Evolutionary conservation across 2,888 invertebrate genomes (phyloP), one percentile per base, ranked within the genome.

Genomic region (Agrotis exclamationis): DNA sequence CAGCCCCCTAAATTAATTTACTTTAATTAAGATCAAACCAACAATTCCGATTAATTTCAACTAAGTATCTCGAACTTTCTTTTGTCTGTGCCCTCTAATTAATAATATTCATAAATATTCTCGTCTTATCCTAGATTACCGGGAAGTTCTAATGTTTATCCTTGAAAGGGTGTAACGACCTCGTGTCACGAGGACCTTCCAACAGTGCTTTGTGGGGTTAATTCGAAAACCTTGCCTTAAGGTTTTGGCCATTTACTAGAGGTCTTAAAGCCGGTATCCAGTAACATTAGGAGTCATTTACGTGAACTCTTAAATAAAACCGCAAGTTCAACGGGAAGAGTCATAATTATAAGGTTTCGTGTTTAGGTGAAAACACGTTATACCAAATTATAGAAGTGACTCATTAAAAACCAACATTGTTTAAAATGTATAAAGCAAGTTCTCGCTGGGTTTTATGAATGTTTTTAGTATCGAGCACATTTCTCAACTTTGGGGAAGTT

Each of bases 31-130:
- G 18, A 28, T 44, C 22, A 63, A 65, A 14, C n/a, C 13, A 57
- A 51, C n/a, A 33, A 48, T 33, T 67, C 44, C 33, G 44, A 48
- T 58, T 48, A 39, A 62, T 70, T 62, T 33, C 11, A 62, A 48
- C 53, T 50, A 56, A 56, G 56, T 33, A 62, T 45, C 48, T 28
- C 22, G 0, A 47, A 67, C 1, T 63, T 78, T 67, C 67, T 76
- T 76, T 67, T 63, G 67, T 59, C 22, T 56, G 47, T 48, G 16
- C 20, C n/a, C 44, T 54, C 22, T n/a, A 44, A 63, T 54, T 65
- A 76, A 69, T 65, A 67, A 67, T 64, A 79, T 70, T 70, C 80
- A 74, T 78, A 81, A 78, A 81, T 80, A 78, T 70, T 81, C 70
- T 78, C 60, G 58, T 63, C 81, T 74, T 70, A 81, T 63, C 81